Percentiles rank a stretch among this genome's conserved stretches.
phyloP scores from a whole-genome alignment of 37 sponge, comb jelly and placozoan species.

The Geodia barretti region DNA sequence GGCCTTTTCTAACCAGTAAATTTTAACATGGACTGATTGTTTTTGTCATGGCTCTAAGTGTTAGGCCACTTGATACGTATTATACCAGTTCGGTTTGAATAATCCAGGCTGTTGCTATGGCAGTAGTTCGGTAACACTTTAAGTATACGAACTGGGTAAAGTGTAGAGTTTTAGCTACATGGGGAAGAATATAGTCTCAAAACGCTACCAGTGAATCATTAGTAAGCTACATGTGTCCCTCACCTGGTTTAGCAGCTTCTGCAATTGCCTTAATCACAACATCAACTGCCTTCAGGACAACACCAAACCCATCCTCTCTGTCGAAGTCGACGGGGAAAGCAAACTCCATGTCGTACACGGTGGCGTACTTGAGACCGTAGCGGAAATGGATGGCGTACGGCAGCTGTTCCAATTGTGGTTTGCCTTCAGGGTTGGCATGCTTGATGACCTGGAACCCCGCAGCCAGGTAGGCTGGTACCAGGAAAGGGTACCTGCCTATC shows the following conservation, averaged over 20 bases:
- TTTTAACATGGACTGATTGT: too few relatives aligned
- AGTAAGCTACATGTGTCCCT: too few relatives aligned
- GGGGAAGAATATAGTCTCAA: too few relatives aligned
- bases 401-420: not conserved
- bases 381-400: slow-evolving; percentile 16
- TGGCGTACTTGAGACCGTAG: not conserved
- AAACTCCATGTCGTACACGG: slow-evolving; percentile 20
- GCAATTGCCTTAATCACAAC: slow-evolving; percentile 1
- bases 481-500: not conserved
- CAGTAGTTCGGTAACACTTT: too few relatives aligned
- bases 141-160: too few relatives aligned
- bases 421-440: not conserved
- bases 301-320: not conserved
- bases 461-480: not conserved
- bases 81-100: too few relatives aligned
- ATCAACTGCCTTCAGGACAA: not conserved
- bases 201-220: too few relatives aligned
- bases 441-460: not conserved
- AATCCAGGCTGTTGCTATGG: too few relatives aligned
- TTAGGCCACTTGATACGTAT: too few relatives aligned
- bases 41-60: too few relatives aligned
- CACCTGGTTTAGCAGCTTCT: not conserved
- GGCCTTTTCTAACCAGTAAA: too few relatives aligned
- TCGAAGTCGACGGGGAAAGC: slow-evolving; percentile 9
- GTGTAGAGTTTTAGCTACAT: too few relatives aligned